Evolutionary conservation across 1,140 invertebrate genomes (phyloP), one percentile per base, ranked within the genome.

Genomic region (Apis cerana): DNA sequence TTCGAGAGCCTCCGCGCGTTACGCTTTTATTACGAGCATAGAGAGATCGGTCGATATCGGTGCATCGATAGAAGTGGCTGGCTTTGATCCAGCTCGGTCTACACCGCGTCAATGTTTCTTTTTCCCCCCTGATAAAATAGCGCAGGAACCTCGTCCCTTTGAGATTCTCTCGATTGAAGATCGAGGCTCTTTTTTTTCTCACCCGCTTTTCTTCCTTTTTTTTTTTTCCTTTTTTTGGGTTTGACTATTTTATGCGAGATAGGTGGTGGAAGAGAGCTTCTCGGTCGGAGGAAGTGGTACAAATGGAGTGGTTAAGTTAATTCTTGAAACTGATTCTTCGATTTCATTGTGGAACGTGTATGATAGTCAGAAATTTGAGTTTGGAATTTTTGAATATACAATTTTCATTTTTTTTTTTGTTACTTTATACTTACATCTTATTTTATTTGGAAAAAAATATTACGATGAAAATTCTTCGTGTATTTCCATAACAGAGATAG

Each of bases 11-110:
- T 12, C 3, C 23, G 10, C 15, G 48, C 8, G 7, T n/a, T 58
- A 81, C 59, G 78, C 75, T 85, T 75, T 85, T 78, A 72, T 85
- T 62, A 77, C 52, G 65, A 85, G 68, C 68, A 27, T 33, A 69
- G 58, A 61, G 50, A 43, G 33, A 33, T 86, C 72, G 59, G 50
- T 86, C 72, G 59, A 76, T 87, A 75, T 86, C 72, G 71, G 43
- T 72, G 76, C 84, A 77, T 80, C 68, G 58, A 48, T 74, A 33
- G 61, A 64, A 77, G 67, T 62, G 80, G 67, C 72, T 87, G 86
- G 86, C 85, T 65, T 52, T 50, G 52, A 72, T 75, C 86, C 86
- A 87, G 58, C 9, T 50, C 10, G 7, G 56, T 80, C 61, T 67
- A 62, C 56, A 69, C 65, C 48, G 59, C 50, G 48, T n/a, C 23